A percentile compares a stretch with the other conserved stretches of the same genome.
Conservation (phyloP, 2,888 invertebrate species). For the Lasioglossum marginatum region DNA sequence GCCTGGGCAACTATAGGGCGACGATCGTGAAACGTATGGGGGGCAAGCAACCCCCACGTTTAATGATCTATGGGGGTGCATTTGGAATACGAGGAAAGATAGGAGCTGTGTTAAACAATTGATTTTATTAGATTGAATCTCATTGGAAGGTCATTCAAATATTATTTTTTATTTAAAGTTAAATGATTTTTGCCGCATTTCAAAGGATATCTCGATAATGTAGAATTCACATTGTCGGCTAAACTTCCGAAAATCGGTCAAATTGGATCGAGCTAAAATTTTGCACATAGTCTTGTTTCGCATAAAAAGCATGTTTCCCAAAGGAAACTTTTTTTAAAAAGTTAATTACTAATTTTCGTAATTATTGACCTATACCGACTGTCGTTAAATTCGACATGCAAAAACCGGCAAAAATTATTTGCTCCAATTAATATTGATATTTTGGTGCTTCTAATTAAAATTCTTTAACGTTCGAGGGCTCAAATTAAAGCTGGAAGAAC, state of each 20-base stretch:
- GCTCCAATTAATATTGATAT: neutral
- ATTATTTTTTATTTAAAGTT: too few species aligned
- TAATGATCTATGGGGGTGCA: neutral
- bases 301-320: too few species aligned
- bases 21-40: slow-evolving; percentile 5
- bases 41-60: neutral
- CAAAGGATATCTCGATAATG: too few species aligned
- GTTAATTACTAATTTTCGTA: too few species aligned
- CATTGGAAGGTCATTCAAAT: too few species aligned
- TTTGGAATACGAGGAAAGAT: neutral
- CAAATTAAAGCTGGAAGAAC: too few species aligned
- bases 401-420: neutral
- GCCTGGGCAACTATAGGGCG: neutral
- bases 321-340: too few species aligned
- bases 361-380: neutral
- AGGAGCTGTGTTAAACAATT: neutral
- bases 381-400: neutral
- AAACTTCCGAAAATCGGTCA: too few species aligned
- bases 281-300: too few species aligned
- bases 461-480: neutral
- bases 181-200: too few species aligned
- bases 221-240: too few species aligned
- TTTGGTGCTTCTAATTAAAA: neutral
- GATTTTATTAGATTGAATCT: neutral
- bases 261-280: too few species aligned